Evolutionary conservation across 2,888 invertebrate species (phyloP), one percentile per base, ranked within the genome.

Genomic region (Epicampocera succincta): DNA sequence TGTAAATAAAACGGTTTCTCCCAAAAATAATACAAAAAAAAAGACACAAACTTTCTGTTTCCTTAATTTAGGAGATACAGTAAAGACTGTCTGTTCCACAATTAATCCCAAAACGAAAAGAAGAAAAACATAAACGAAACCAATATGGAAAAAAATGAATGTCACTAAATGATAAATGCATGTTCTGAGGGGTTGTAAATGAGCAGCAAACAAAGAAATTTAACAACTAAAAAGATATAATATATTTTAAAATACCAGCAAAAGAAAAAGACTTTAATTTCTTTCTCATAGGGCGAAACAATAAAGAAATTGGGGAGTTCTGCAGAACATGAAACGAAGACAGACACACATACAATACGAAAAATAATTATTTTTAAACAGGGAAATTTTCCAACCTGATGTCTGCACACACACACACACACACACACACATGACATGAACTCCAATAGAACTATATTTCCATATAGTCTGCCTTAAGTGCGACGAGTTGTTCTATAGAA

Each of bases 111-210:
- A n/a, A n/a, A n/a, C n/a, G n/a, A n/a, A n/a, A n/a, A n/a, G 5
- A 48, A 63, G n/a, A 68, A 15, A 52, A 74, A 19, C n/a, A n/a
- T n/a, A n/a, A n/a, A n/a, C n/a, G 46, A 75, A 58, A 48, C 21
- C 12, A 66, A 50, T 44, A 17, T 17, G 13, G 33, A 46, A 13
- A 19, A 66, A 63, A 72, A 71, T 46, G 17, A 63, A 63, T 74
- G 82, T 71, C 74, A 82, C 66, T 82, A 74, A 52, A 78, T 78
- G 74, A 75, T 66, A 82, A 82, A 82, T 82, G 78, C 52, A 54
- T 66, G 48, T 78, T 78, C 65, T 78, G 78, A 78, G 74, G 78
- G 66, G 65, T 65, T 82, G 82, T 71, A 74, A 74, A 66, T 82
- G 69, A 74, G 17, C 15, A 68, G 42, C 46, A 65, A 54, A 56